These are phyloP conservation scores for Sinonovacula constricta DNA, from an alignment of 1,140 invertebrate species.

Conservation along the genomic window DNA sequence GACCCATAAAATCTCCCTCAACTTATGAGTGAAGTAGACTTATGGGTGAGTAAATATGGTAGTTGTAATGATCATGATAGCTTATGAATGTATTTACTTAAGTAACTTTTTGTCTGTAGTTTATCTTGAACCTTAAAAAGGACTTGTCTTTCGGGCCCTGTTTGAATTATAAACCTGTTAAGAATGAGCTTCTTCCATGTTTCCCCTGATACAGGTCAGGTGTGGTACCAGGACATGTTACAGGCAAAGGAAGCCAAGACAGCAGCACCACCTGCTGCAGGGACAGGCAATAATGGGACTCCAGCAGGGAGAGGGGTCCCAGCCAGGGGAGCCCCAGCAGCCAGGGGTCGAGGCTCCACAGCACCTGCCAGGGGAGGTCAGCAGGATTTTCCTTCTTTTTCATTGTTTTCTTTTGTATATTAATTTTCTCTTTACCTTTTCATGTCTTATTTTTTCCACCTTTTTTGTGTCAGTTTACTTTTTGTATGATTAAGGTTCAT, in stretches of 20 bases:
- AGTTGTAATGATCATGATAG: neutral
- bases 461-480: neutral
- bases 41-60: no score
- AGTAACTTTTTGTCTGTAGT: neutral
- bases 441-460: neutral
- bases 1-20: no score
- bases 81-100: neutral
- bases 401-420: neutral
- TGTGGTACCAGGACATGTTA: slow-evolving; percentile 72
- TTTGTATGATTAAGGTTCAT: neutral
- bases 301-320: slow-evolving; percentile 54
- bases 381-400: slow-evolving; percentile 8
- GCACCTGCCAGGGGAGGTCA: slow-evolving; percentile 36
- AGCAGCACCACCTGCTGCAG: slow-evolving; percentile 45
- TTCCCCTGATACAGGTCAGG: slow-evolving; percentile 60
- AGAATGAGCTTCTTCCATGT: neutral
- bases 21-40: no score
- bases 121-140: neutral
- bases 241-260: slow-evolving; percentile 57
- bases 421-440: neutral
- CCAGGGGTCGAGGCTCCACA: slow-evolving; percentile 54
- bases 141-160: neutral
- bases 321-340: slow-evolving; percentile 55
- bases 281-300: slow-evolving; percentile 46
- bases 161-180: neutral